A percentile compares a stretch with the other conserved stretches of the same genome.
phyloP scores from a whole-genome alignment of 1,140 invertebrate species.

The Euglossa dilemma region DNA sequence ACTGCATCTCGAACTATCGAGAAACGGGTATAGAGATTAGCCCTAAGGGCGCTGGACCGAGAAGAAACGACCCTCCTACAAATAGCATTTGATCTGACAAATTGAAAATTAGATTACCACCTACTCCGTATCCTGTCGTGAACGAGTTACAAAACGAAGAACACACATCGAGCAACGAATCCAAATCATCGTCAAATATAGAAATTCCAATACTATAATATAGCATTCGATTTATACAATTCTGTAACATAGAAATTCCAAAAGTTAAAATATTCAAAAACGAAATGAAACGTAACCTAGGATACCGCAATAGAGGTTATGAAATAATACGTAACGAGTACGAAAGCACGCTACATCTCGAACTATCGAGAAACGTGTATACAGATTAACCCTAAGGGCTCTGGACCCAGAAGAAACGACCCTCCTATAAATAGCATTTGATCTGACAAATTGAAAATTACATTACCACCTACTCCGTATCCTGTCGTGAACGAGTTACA shows the following conservation, averaged over 20 bases:
- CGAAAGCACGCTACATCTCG: too few species aligned
- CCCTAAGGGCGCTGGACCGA: neutral
- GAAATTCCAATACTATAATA: neutral
- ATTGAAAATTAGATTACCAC: slow-evolving; percentile 35
- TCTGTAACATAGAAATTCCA: too few species aligned
- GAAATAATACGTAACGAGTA: too few species aligned
- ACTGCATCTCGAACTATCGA: too few species aligned
- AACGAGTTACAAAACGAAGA: neutral
- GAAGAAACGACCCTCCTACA: neutral
- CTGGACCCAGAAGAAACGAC: slow-evolving; percentile 3
- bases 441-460: slow-evolving; percentile 36
- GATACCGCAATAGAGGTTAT: too few species aligned
- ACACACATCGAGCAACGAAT: too few species aligned
- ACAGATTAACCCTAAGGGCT: slow-evolving; percentile 4
- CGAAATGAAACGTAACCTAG: too few species aligned
- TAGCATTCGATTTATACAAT: too few species aligned
- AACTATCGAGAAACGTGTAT: too few species aligned
- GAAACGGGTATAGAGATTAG: too few species aligned
- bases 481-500: neutral
- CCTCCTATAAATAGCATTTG: neutral
- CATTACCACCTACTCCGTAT: neutral
- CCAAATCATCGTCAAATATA: neutral
- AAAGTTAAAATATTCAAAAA: too few species aligned
- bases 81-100: slow-evolving; percentile 25
- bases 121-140: neutral